Evolutionary conservation across 1,140 invertebrate species (phyloP), one percentile per base, ranked within the genome.

Genomic region (Leptoteleia sp.): DNA sequence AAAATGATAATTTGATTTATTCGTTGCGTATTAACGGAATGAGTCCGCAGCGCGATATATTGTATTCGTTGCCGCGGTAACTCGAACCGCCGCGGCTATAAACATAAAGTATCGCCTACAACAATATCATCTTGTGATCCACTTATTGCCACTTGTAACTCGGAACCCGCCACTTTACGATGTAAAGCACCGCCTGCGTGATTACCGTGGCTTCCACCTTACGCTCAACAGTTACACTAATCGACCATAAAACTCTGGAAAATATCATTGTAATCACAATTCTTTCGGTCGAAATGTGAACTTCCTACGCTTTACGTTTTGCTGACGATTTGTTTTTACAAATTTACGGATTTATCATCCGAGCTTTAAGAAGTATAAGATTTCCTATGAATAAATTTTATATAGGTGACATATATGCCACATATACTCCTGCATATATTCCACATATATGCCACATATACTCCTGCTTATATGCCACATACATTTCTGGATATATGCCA

Each of bases 41-140:
- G 25, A 38, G 50, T 42, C 42, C 16, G 13, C 16, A 42, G 12
- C 13, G 13, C 27, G 19, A 11, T 22, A 16, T 40, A 57, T 19
- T 50, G 43, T 42, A 31, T 64, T 13, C 33, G 33, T 50, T 38
- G 35, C 19, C 42, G 59, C 40, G 40, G 59, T 45, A 50, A 64
- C 59, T 37, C 38, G 33, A 64, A 48, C 59, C 45, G 45, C 50
- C 38, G 43, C 35, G 27, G 45, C 45, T 64, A 64, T 64, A 64
- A 50, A 64, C 35, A 31, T 64, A 64, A 64, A 50, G 59, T 64
- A 50, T 64, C 35, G 45, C 35, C 45, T 64, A 50, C 59, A 64
- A 64, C 59, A 64, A 64, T 64, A 64, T 64, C 59, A 64, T 62
- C 57, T 62, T 62, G 42, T 48, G 57, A 62, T 62, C 57, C 48